A percentile compares a stretch with the other conserved stretches of the same genome.
phyloP scores from a whole-genome alignment of 2,797 vertebrate species.

The Cyprinodon diabolis region DNA sequence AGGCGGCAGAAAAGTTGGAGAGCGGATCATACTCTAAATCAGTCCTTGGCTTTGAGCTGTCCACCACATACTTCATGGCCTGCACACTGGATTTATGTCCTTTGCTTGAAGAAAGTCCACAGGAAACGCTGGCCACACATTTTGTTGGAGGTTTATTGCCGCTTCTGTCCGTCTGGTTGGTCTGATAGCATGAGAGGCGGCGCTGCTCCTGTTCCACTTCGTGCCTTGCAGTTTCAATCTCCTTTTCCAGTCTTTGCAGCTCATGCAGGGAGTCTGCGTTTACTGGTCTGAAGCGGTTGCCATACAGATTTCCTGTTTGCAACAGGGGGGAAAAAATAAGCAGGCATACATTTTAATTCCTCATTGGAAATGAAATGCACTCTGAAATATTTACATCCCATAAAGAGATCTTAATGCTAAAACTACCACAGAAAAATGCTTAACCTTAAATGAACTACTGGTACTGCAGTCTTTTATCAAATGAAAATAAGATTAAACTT shows the following conservation, averaged over 20 bases:
- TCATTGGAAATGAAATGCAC: not conserved
- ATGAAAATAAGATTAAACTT: too few relatives aligned
- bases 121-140: slow-evolving; percentile 11
- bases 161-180: slow-evolving; percentile 39
- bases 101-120: slow-evolving; percentile 19
- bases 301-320: slow-evolving; percentile 50
- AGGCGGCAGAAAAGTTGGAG: slow-evolving; percentile 81
- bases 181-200: slow-evolving; percentile 72
- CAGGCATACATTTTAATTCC: not conserved
- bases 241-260: slow-evolving; percentile 78
- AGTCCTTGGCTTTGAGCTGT: slow-evolving; percentile 77
- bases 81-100: slow-evolving; percentile 8
- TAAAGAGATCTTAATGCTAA: not conserved
- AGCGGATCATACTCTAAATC: slow-evolving; percentile 84
- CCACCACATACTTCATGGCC: slow-evolving; percentile 77
- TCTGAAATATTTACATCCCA: not conserved
- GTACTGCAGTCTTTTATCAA: too few relatives aligned
- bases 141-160: slow-evolving; percentile 6
- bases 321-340: not conserved
- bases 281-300: not conserved
- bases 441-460: too few relatives aligned
- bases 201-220: slow-evolving; percentile 81
- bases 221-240: slow-evolving; percentile 77
- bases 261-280: slow-evolving; percentile 67
- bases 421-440: not conserved